phyloP scores from a whole-genome alignment of 1,140 invertebrate species.

The Pseudomyrmex cubaensis region DNA sequence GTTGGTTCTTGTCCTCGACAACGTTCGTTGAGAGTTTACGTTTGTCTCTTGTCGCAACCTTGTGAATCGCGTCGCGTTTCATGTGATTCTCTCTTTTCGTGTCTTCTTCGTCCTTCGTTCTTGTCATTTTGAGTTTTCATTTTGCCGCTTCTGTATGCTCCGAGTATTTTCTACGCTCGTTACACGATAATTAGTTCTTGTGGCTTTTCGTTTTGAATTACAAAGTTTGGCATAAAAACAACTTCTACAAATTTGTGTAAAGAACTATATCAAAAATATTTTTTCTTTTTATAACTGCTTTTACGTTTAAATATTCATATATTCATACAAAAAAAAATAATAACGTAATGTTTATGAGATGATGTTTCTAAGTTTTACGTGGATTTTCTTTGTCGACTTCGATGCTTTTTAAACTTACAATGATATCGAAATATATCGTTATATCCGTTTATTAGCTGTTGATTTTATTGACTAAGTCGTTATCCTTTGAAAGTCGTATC shows the following conservation, averaged over 20 bases:
- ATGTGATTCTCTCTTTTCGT: conserved; percentile 54
- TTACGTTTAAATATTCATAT: too few relatives aligned
- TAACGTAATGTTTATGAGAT: background rate
- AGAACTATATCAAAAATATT: too few relatives aligned
- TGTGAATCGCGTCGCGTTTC: conserved; percentile 45
- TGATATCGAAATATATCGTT: background rate
- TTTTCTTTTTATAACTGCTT: too few relatives aligned
- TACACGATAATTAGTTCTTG: conserved; percentile 12
- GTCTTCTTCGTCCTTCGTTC: conserved; percentile 13
- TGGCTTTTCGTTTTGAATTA: conserved; percentile 4
- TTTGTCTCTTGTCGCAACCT: conserved; percentile 69
- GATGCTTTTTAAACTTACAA: conserved; percentile 1
- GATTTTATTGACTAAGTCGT: conserved; percentile 30
- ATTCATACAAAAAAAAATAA: background rate
- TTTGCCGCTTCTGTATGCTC: conserved; percentile 45
- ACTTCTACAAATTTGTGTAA: too few relatives aligned
- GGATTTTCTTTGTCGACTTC: background rate
- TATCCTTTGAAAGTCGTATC: conserved; percentile 31
- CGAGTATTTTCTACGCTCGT: background rate
- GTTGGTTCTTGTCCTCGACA: conserved; percentile 39
- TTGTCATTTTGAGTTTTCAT: conserved; percentile 25
- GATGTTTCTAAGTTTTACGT: background rate
- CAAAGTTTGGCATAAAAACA: background rate
- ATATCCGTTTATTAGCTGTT: conserved; percentile 21
- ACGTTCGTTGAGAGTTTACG: conserved; percentile 62